Evolutionary conservation across 2,888 invertebrate species (phyloP).

Genomic region (Stomorhina lunata): DNA sequence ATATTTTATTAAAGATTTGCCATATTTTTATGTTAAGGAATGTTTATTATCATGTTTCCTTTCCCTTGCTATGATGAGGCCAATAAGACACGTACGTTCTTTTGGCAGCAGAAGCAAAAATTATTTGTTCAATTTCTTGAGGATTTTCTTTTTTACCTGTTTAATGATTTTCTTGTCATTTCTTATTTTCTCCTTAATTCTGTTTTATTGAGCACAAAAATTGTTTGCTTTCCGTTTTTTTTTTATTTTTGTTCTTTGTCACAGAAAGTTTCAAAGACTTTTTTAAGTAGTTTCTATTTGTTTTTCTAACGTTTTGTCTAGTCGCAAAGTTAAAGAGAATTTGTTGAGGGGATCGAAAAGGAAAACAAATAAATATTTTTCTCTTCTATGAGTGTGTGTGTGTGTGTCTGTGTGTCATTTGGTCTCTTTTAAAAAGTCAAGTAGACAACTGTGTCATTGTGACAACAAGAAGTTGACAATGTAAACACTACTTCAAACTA

Average conservation of each 20-base stretch:
- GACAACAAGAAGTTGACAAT: slow-evolving; percentile 58
- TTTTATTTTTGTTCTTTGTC: slow-evolving; percentile 16
- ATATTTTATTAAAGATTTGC: too few species aligned
- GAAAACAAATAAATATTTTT: background rate
- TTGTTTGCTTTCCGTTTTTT: slow-evolving; percentile 52
- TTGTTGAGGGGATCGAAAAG: background rate
- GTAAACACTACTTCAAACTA: slow-evolving; percentile 75
- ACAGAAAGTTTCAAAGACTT: slow-evolving; percentile 39
- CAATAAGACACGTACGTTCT: slow-evolving; percentile 70
- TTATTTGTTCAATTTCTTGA: slow-evolving; percentile 36
- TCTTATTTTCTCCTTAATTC: background rate
- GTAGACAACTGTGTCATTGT: slow-evolving; percentile 43
- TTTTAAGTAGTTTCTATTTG: slow-evolving; percentile 57
- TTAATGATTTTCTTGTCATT: slow-evolving; percentile 20
- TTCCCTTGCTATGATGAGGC: too few species aligned
- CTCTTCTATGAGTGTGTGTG: too few species aligned
- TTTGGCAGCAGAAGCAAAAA: background rate
- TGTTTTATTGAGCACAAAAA: slow-evolving; percentile 32
- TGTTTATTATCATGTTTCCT: too few species aligned
- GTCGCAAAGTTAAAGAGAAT: slow-evolving; percentile 31
- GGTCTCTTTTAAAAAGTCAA: slow-evolving; percentile 29
- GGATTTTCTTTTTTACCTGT: slow-evolving; percentile 29
- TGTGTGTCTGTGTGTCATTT: background rate
- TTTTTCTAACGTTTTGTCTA: slow-evolving; percentile 33
- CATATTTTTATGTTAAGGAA: too few species aligned